phyloP scores from a whole-genome alignment of 2,888 invertebrate genomes.

The Spicauda simplicius region DNA sequence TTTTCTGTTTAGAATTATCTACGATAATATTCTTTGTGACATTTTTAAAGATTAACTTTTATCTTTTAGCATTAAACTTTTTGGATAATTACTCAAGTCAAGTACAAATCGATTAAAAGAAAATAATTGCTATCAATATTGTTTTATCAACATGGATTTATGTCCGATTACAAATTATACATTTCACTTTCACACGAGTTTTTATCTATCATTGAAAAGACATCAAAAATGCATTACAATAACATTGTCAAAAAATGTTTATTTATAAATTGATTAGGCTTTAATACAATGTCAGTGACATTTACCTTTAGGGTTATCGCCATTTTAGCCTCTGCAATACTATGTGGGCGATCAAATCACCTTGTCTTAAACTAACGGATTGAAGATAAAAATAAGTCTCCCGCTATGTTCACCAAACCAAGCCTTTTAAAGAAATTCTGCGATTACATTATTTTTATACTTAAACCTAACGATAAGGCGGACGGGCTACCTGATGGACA shows the following conservation, averaged over 20 bases:
- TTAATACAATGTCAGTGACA: conserved; percentile 10
- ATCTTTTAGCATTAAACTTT: neutral
- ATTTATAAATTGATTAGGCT: conserved; percentile 1
- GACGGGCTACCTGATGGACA: too few relatives aligned
- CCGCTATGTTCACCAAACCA: too few relatives aligned
- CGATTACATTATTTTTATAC: too few relatives aligned
- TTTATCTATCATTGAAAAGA: conserved; percentile 16
- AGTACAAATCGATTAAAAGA: neutral
- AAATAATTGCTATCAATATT: neutral
- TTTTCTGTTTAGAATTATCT: too few relatives aligned
- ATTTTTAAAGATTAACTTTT: too few relatives aligned
- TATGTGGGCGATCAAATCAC: neutral
- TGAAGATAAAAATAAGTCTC: too few relatives aligned
- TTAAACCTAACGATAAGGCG: too few relatives aligned
- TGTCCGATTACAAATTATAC: neutral
- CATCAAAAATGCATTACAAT: conserved; percentile 12
- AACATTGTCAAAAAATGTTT: conserved; percentile 14
- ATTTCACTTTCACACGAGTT: neutral
- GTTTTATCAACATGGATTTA: conserved; percentile 1
- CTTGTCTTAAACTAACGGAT: too few relatives aligned
- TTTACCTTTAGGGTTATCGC: neutral
- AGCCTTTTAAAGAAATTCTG: too few relatives aligned
- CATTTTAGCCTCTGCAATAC: neutral
- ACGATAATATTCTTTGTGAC: too few relatives aligned
- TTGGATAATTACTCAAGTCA: neutral